Evolutionary conservation across 2,888 invertebrate species (phyloP).

Genomic region (Orgyia antiqua): DNA sequence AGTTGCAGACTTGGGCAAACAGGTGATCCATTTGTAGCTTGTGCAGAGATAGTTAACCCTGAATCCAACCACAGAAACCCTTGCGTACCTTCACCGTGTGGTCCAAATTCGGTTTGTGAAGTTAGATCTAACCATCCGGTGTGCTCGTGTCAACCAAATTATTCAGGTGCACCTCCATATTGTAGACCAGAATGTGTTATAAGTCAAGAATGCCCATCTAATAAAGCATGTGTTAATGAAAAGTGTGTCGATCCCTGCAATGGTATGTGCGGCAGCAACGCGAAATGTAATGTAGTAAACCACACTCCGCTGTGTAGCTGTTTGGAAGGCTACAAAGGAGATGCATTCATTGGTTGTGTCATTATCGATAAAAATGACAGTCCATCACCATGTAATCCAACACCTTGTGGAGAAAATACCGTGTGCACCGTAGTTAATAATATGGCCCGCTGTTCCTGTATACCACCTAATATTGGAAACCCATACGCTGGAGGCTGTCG

Average conservation of each 20-base stretch:
- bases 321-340: conserved; percentile 86
- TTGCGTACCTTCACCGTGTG: conserved; percentile 84
- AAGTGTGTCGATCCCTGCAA: conserved; percentile 90
- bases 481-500: conserved; percentile 91
- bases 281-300: conserved; percentile 86
- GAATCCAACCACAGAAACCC: conserved; percentile 72
- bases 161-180: conserved; percentile 88
- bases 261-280: conserved; percentile 87
- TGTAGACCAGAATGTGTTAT: conserved; percentile 91
- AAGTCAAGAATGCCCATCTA: conserved; percentile 87
- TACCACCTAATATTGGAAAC: conserved; percentile 92
- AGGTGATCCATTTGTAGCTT: conserved; percentile 89
- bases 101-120: conserved; percentile 90
- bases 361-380: conserved; percentile 63
- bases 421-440: conserved; percentile 85
- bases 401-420: conserved; percentile 91
- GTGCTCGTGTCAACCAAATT: conserved; percentile 88
- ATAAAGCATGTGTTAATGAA: conserved; percentile 88
- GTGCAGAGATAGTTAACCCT: conserved; percentile 61
- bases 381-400: conserved; percentile 84
- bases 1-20: conserved; percentile 85
- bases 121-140: conserved; percentile 87
- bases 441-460: conserved; percentile 87
- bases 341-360: conserved; percentile 90
- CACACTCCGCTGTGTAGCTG: conserved; percentile 91